Conservation (phyloP, 2,888 invertebrate genomes). For the Isotomurus palustris region DNA sequence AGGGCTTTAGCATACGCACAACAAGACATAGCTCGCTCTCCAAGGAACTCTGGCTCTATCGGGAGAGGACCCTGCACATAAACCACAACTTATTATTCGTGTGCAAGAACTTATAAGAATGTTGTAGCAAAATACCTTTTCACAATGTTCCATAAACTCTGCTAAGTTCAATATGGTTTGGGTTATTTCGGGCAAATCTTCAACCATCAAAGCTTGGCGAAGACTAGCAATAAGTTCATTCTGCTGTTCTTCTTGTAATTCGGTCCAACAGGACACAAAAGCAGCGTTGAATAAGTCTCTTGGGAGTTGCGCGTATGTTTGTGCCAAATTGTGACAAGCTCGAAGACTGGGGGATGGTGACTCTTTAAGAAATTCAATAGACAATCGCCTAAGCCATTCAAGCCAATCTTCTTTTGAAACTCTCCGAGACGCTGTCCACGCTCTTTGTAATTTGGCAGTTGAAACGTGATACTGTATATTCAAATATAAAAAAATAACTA, state of each 20-base stretch:
- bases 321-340: conserved; percentile 86
- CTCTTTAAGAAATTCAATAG: conserved; percentile 88
- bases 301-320: conserved; percentile 91
- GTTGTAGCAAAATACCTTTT: conserved; percentile 55
- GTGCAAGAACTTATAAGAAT: not conserved
- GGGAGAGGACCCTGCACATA: conserved; percentile 75
- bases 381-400: conserved; percentile 89
- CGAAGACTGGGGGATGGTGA: conserved; percentile 91
- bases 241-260: conserved; percentile 74
- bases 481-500: conserved; percentile 6
- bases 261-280: conserved; percentile 98
- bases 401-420: conserved; percentile 99
- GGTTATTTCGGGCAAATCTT: conserved; percentile 91
- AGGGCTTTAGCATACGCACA: conserved; percentile 77
- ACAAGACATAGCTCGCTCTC: conserved; percentile 91
- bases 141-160: conserved; percentile 99
- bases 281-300: conserved; percentile 97
- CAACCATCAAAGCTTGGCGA: conserved; percentile 83
- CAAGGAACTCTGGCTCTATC: conserved; percentile 77
- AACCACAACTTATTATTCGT: not conserved
- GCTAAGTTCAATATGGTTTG: conserved; percentile 95
- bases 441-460: conserved; percentile 75
- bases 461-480: conserved; percentile 66
- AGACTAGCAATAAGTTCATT: conserved; percentile 79
- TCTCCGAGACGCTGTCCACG: conserved; percentile 85